Conservation (phyloP, 2,888 invertebrate species). For the Ypsolopha sequella region DNA sequence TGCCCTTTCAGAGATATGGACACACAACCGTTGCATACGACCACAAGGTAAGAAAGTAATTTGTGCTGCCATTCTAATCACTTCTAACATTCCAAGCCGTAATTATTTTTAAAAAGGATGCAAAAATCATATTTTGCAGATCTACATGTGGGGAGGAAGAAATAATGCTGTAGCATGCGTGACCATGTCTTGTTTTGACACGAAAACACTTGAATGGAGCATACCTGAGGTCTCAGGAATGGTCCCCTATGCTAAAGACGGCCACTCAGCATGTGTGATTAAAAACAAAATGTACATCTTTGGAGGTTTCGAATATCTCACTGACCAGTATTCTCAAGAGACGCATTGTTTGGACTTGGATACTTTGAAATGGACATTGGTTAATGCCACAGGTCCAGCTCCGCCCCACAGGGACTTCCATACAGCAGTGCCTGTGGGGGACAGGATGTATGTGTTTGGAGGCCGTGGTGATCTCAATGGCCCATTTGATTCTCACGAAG, state of each 20-base stretch:
- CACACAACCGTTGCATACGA: slow-evolving; percentile 89
- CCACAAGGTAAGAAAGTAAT: slow-evolving; percentile 63
- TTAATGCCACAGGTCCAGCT: slow-evolving; percentile 72
- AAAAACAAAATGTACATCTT: slow-evolving; percentile 87
- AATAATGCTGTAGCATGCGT: slow-evolving; percentile 88
- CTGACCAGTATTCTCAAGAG: slow-evolving; percentile 84
- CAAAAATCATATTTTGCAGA: slow-evolving; percentile 37
- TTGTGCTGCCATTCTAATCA: background rate
- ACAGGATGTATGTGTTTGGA: slow-evolving; percentile 91
- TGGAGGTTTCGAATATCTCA: slow-evolving; percentile 91
- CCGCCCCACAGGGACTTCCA: slow-evolving; percentile 90
- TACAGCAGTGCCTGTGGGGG: slow-evolving; percentile 82
- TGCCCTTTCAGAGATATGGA: slow-evolving; percentile 90
- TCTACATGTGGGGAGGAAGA: slow-evolving; percentile 93
- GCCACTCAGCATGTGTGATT: slow-evolving; percentile 90
- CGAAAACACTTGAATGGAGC: slow-evolving; percentile 76
- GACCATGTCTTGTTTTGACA: slow-evolving; percentile 85
- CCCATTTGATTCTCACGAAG: slow-evolving; percentile 68
- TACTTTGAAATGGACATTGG: slow-evolving; percentile 78
- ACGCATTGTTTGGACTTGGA: slow-evolving; percentile 81
- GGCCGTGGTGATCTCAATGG: slow-evolving; percentile 82
- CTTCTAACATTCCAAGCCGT: background rate
- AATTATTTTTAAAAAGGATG: no score
- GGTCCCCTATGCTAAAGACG: slow-evolving; percentile 88
- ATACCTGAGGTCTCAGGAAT: slow-evolving; percentile 75